Base-by-base conservation (phyloP, 2,888 invertebrate genomes). In the Perithous albicinctus region DNA sequence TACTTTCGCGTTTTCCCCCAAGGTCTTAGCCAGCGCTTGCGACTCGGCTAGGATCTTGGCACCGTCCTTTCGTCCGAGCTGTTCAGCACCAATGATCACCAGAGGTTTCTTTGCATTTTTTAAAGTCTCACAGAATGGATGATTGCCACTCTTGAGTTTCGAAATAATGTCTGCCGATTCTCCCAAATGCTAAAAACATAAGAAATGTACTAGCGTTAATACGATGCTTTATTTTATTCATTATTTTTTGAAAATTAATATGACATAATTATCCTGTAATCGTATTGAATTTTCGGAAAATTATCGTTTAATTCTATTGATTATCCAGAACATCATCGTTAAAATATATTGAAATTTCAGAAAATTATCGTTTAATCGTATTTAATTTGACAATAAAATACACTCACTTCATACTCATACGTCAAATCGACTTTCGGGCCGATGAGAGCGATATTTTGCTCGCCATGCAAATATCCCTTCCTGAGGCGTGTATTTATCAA, bases 391-490 rank as follows among this genome's bases (percentile, higher is more conserved):
- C 72, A 51, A 26, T 59, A 54, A 61, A 23, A 54, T 51, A 3
- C 41, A 73, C 78, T 72, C 92, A 96, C 96, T 89, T 96, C 95
- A 91, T 99, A 97, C 1, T 98, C 96, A 92, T 99, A 99, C 0
- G 97, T 97, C 76, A 99, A 94, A 93, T 99, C 98, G 6, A 99
- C 95, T 90, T 97, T 94, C 0, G 98, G 96, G 8, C 99, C 99
- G 87, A 99, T 95, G 43, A 98, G 93, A 0, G 97, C 99, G 54
- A 99, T 94, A 74, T 94, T 93, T 79, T 92, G 94, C 91, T 99
- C 99, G 92, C 97, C 98, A 91, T 99, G 98, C n/a, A 99, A 94
- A 94, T 97, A 99, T 79, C 97, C 96, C 93, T 99, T 99, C 80
- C 99, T 96, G 84, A 99, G 95, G 88, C 99, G 95, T 0, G 99